Base-by-base conservation (phyloP, 1,140 invertebrate species). In the Eulimnadia texana region DNA sequence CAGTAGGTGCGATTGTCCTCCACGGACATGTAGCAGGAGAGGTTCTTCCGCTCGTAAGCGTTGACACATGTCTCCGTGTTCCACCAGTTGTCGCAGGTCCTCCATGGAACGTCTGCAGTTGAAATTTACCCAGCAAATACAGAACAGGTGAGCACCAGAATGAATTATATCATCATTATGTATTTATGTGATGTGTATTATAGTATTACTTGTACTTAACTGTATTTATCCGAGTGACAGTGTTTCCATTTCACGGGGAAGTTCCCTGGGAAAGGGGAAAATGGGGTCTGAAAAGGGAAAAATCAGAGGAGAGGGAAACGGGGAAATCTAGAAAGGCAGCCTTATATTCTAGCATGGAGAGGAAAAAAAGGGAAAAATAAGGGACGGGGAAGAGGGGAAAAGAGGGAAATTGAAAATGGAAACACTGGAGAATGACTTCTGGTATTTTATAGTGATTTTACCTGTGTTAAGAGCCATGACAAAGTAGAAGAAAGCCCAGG, bases 401-500 rank as follows among this genome's bases (percentile, higher is more conserved):
- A n/a, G n/a, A n/a, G n/a, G n/a, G n/a, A n/a, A n/a, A n/a, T n/a
- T n/a, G n/a, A n/a, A n/a, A n/a, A n/a, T n/a, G n/a, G n/a, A n/a
- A n/a, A n/a, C n/a, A n/a, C n/a, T n/a, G n/a, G 52, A 2, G 25
- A 54, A 54, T 54, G 16, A 16, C 23, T 9, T 9, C n/a, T 19
- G 20, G n/a, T 9, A 22, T 9, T 9, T 24, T 19, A 22, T 20
- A 52, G 20, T 16, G n/a, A 16, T 71, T 74, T 76, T 74, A 89
- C 87, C 84, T 67, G 82, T 72, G 73, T 81, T 72, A 74, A 95
- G 82, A 1, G 94, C 97, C 80, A 89, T 88, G 73, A 93, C 88
- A 72, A 98, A 90, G 71, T 98, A 99, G 73, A 94, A 97, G 64
- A 98, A 84, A 0, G 93, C 93, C 95, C 95, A 99, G 1, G 93